These are phyloP conservation scores for Rhorus exstirpatorius DNA, from an alignment of 2,888 invertebrate species.

Conservation along the genomic window DNA sequence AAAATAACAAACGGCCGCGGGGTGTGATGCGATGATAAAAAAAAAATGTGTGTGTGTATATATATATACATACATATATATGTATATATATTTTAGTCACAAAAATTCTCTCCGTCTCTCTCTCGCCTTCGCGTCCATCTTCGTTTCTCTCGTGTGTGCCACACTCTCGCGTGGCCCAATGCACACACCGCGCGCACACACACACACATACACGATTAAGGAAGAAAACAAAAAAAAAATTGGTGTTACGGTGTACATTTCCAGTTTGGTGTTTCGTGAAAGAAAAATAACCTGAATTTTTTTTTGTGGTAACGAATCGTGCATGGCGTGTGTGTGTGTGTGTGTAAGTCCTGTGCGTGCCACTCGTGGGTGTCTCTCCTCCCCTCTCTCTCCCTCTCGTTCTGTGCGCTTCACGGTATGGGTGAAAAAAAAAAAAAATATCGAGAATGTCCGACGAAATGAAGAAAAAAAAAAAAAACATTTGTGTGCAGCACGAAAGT, in stretches of 20 bases:
- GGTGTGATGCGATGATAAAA: neutral
- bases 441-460: neutral
- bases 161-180: too few species aligned
- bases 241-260: slow-evolving; percentile 24
- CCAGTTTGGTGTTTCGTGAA: slow-evolving; percentile 9
- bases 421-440: slow-evolving; percentile 47
- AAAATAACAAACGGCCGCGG: neutral
- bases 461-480: neutral
- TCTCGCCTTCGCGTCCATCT: slow-evolving; percentile 51
- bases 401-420: slow-evolving; percentile 46
- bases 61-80: too few species aligned
- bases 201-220: slow-evolving; percentile 16
- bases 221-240: neutral
- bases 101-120: slow-evolving; percentile 51
- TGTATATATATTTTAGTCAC: too few species aligned
- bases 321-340: too few species aligned
- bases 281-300: neutral
- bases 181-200: slow-evolving; percentile 5
- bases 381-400: too few species aligned
- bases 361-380: slow-evolving; percentile 57
- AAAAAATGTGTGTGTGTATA: too few species aligned
- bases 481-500: neutral
- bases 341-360: slow-evolving; percentile 64
- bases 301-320: neutral
- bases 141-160: slow-evolving; percentile 46